phyloP scores from a whole-genome alignment of 2,113 vertebrate genomes.

The Brachyhypopomus occidentalis region DNA sequence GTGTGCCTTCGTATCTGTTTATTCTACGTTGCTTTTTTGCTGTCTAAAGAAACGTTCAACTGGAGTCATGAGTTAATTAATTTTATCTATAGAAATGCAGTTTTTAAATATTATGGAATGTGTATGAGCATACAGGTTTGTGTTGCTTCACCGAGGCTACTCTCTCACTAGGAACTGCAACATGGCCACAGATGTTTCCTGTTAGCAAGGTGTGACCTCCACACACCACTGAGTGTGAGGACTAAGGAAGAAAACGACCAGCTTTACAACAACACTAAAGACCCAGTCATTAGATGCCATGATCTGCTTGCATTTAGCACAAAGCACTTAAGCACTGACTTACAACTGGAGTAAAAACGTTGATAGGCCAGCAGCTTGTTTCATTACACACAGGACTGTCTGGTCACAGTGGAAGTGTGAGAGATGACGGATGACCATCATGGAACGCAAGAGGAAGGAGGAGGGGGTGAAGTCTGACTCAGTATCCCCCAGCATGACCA shows the following conservation, averaged over 20 bases:
- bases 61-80: no score
- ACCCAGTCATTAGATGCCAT: no score
- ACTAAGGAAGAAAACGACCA: not conserved
- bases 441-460: constrained; percentile 32
- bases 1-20: no score
- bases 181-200: constrained; percentile 54
- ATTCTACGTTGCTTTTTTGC: no score
- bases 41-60: no score
- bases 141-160: not conserved
- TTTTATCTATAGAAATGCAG: not conserved
- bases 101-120: not conserved
- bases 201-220: constrained; percentile 49
- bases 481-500: constrained; percentile 9
- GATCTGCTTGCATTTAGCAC: no score
- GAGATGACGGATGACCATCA: constrained; percentile 21
- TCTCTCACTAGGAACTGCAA: not conserved
- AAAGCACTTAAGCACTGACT: not conserved
- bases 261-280: not conserved
- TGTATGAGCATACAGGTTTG: not conserved
- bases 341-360: not conserved
- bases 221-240: constrained; percentile 30
- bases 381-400: not conserved
- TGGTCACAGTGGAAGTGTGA: not conserved
- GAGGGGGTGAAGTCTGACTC: constrained; percentile 12
- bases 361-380: not conserved